Conservation (phyloP, 2,888 invertebrate species). For the Digitonthophagus gazella region DNA sequence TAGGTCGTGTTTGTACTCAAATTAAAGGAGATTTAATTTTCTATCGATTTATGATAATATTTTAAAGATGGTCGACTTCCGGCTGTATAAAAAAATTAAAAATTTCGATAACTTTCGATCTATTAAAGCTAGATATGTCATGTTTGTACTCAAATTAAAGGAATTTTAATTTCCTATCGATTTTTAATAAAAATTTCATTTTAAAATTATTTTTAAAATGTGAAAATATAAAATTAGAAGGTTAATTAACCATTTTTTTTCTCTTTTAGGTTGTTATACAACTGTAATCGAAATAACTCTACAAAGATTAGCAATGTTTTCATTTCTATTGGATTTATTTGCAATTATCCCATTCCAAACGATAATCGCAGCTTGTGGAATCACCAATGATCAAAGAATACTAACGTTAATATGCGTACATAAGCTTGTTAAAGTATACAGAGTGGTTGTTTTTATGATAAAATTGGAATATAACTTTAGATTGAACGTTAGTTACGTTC, state of each 20-base stretch:
- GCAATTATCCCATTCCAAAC: constrained; percentile 30
- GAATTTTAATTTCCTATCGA: too few species aligned
- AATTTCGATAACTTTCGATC: too few species aligned
- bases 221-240: too few species aligned
- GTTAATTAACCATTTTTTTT: neutral
- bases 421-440: constrained; percentile 28
- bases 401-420: constrained; percentile 21
- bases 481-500: constrained; percentile 31
- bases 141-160: too few species aligned
- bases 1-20: too few species aligned
- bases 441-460: constrained; percentile 29
- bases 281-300: constrained; percentile 22
- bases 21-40: too few species aligned
- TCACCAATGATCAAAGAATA: constrained; percentile 17
- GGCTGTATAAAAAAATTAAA: too few species aligned
- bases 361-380: constrained; percentile 17
- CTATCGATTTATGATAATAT: too few species aligned
- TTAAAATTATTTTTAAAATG: too few species aligned
- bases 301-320: constrained; percentile 27
- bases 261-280: constrained; percentile 18
- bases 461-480: constrained; percentile 34
- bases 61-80: too few species aligned
- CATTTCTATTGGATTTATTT: constrained; percentile 31
- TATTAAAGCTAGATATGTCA: too few species aligned
- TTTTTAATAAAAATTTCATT: too few species aligned